Percentiles rank a stretch among this genome's conserved stretches.
These are phyloP conservation scores for Nannoperca australis DNA, from an alignment of 2,797 vertebrate species.

Conservation along the genomic window DNA sequence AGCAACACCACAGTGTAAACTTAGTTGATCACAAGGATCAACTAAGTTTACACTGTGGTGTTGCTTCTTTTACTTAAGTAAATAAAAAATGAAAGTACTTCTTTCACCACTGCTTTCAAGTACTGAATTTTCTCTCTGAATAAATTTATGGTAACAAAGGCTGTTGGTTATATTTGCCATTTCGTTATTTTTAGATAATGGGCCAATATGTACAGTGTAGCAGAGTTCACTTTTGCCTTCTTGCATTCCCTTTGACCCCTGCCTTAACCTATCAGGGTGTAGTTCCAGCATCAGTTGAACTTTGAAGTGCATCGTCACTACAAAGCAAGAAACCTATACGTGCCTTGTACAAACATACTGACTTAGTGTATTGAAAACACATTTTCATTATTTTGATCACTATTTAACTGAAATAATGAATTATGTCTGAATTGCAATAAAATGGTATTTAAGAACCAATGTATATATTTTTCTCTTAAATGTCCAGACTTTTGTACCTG, in stretches of 20 bases:
- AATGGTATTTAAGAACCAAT: conserved; percentile 38
- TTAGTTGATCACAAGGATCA: not conserved
- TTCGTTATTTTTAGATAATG: conserved; percentile 17
- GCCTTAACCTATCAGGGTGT: not conserved
- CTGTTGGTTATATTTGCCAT: not conserved
- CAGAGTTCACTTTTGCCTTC: conserved; percentile 6
- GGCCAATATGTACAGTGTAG: not conserved
- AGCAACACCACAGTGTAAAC: too few relatives aligned
- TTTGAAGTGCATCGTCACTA: conserved; percentile 37
- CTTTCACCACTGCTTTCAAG: not conserved
- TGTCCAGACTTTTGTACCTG: conserved; percentile 34
- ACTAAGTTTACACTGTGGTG: not conserved
- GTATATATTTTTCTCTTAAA: conserved; percentile 5
- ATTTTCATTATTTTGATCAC: conserved; percentile 24
- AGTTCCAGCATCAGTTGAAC: conserved; percentile 48
- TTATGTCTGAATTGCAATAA: conserved; percentile 37
- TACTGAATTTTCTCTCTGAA: not conserved
- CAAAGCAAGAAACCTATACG: not conserved
- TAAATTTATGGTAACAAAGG: not conserved
- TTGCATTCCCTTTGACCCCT: not conserved
- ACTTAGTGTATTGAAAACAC: conserved; percentile 36
- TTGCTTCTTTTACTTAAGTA: not conserved
- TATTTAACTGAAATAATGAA: conserved; percentile 33
- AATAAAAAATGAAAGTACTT: not conserved
- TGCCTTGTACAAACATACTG: conserved; percentile 31